Evolutionary conservation across 1,140 invertebrate species (phyloP).

Genomic region (Ostrea edulis): DNA sequence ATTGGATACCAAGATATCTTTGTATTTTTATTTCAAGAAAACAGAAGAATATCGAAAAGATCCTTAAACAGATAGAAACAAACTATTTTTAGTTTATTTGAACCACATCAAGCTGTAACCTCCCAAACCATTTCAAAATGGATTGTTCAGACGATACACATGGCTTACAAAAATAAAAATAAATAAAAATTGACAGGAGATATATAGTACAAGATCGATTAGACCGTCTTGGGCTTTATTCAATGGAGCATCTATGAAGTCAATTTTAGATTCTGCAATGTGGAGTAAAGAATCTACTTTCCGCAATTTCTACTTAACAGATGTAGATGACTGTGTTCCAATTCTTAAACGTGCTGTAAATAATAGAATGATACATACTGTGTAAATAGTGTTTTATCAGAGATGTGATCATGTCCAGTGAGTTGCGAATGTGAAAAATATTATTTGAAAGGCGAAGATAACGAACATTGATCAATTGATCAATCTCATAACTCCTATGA

Average conservation of each 20-base stretch:
- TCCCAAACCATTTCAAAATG: no score
- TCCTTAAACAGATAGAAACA: background rate
- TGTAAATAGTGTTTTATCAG: background rate
- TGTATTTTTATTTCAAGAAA: slow-evolving; percentile 45
- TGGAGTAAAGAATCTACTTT: no score
- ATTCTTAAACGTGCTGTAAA: background rate
- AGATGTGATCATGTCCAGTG: background rate
- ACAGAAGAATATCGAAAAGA: slow-evolving; percentile 26
- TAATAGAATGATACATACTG: background rate
- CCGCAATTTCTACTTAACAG: slow-evolving; percentile 38
- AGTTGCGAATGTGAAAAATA: background rate
- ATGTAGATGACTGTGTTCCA: slow-evolving; percentile 42
- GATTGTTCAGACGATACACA: no score
- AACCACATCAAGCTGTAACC: no score
- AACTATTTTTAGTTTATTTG: slow-evolving; percentile 25
- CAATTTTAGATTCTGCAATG: slow-evolving; percentile 33
- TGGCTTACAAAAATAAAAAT: no score
- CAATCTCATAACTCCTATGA: no score
- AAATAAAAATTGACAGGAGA: slow-evolving; percentile 28
- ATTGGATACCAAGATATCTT: slow-evolving; percentile 43
- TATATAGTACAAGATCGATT: slow-evolving; percentile 41
- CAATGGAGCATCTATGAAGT: slow-evolving; percentile 41
- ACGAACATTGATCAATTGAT: no score
- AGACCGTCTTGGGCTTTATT: slow-evolving; percentile 48
- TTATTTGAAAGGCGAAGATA: background rate